Base-by-base conservation (phyloP, 2,888 invertebrate genomes). In the Agelastica alni region DNA sequence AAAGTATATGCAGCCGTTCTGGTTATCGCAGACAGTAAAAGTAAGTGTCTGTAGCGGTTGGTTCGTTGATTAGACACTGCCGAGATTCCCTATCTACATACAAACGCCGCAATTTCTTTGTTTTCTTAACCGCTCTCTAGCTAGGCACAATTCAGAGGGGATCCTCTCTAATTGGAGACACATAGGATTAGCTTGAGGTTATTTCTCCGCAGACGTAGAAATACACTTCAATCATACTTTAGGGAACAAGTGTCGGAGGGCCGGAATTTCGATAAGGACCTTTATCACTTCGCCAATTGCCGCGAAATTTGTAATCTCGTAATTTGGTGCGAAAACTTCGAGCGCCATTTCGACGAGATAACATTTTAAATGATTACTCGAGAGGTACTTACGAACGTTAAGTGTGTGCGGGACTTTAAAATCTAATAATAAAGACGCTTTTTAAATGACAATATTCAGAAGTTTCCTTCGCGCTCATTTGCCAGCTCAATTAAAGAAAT, bases 211-310 rank as follows among this genome's bases (percentile, higher is more conserved):
- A 45, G 45, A 45, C 45, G 34, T 34, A 34, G 45, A 45, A 45
- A 45, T 45, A 34, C 26, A 45, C 45, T 45, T 45, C 34, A 45
- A 45, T 45, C 45, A 34, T 45, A 45, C 45, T 48, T 48, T 39
- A 13, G 48, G 41, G 39, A 48, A 12, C n/a, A 20, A 20, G 31
- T n/a, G n/a, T 48, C 30, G 37, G 39, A 39, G 18, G 32, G 45
- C 13, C 37, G 18, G 47, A 39, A 39, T 30, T 41, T 41, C 48
- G 48, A 48, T 48, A 47, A 47, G 47, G 36, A 31, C 48, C 39
- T 48, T 48, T 48, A 48, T 41, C 48, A 48, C 48, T 48, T 48
- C 10, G 7, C 31, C 20, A 48, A 48, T 41, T 48, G 30, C 13
- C 12, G 16, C 14, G 17, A 48, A 39, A 31, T 31, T 41, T 31